Evolutionary conservation across 2,113 vertebrate genomes (phyloP), one percentile per base, ranked within the genome.

Genomic region (Heliornis fulica): DNA sequence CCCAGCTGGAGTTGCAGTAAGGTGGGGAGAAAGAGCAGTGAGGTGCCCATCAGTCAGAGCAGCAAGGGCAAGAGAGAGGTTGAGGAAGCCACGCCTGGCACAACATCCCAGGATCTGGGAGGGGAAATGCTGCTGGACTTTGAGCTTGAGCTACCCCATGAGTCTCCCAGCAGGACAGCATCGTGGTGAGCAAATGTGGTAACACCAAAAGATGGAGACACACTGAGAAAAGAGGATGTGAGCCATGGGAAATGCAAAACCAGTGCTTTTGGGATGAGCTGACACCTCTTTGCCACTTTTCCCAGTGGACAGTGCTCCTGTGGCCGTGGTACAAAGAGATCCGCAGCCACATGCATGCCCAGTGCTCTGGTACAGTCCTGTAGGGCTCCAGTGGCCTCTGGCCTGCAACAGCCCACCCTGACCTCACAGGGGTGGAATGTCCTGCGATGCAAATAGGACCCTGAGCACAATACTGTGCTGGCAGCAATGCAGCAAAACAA

Each of bases 371-470:
- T 10, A 13, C 0, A 0, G 68, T 29, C 46, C 31, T 2, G 1
- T 1, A 34, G 54, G 17, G 86, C n/a, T 10, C 25, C 65, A 12
- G 64, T 16, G 40, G 11, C 54, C 26, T 11, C 51, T 15, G n/a
- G 26, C 6, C 40, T 57, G 56, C 80, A 31, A 8, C 4, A 7
- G 6, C 4, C 48, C 66, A 77, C 17, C 0, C 43, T 63, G 23
- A 36, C 21, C 17, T 25, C 19, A 6, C 0, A 1, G 66, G n/a
- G 18, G 4, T 63, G 21, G 28, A 40, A 0, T 7, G 66, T n/a
- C 57, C 38, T 53, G 32, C 0, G 0, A 40, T 13, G n/a, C 53
- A n/a, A 48, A 7, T 13, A 31, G 75, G 22, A 41, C 40, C 45
- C 19, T 1, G 0, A 74, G 32, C 22, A 22, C 43, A 20, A 31